Evolutionary conservation across 2,888 invertebrate genomes (phyloP).

Genomic region (Caprella mutica): DNA sequence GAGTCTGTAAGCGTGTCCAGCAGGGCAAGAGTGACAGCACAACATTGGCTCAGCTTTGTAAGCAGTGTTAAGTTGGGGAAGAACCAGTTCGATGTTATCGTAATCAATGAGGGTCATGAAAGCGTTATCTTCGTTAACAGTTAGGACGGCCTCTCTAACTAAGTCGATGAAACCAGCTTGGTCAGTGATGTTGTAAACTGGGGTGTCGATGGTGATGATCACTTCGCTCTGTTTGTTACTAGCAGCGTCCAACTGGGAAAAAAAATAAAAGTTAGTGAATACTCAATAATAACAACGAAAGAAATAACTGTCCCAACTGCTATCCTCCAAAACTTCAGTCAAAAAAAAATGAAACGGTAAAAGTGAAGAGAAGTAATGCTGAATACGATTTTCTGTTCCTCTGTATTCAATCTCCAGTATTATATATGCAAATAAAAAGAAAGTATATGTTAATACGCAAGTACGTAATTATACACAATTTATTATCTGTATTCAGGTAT

Average conservation of each 20-base stretch:
- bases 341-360: not conserved
- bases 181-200: conserved; percentile 35
- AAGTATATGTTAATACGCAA: too few species aligned
- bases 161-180: conserved; percentile 34
- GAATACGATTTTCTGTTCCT: too few species aligned
- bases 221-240: conserved; percentile 32
- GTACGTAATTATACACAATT: too few species aligned
- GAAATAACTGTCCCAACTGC: not conserved
- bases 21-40: conserved; percentile 34
- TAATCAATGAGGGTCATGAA: conserved; percentile 35
- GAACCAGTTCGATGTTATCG: conserved; percentile 35
- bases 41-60: conserved; percentile 34
- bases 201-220: conserved; percentile 35
- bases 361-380: not conserved
- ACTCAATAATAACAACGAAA: not conserved
- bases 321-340: not conserved
- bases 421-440: too few species aligned
- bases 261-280: not conserved
- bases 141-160: conserved; percentile 33
- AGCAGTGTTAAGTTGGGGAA: conserved; percentile 19
- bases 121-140: conserved; percentile 34
- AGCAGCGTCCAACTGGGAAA: conserved; percentile 25
- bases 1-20: conserved; percentile 34
- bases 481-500: too few species aligned
- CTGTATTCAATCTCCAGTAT: too few species aligned